A percentile compares a stretch with the other conserved stretches of the same genome.
Evolutionary conservation across 2,113 vertebrate genomes (phyloP).

Genomic region (Rhea americana): DNA sequence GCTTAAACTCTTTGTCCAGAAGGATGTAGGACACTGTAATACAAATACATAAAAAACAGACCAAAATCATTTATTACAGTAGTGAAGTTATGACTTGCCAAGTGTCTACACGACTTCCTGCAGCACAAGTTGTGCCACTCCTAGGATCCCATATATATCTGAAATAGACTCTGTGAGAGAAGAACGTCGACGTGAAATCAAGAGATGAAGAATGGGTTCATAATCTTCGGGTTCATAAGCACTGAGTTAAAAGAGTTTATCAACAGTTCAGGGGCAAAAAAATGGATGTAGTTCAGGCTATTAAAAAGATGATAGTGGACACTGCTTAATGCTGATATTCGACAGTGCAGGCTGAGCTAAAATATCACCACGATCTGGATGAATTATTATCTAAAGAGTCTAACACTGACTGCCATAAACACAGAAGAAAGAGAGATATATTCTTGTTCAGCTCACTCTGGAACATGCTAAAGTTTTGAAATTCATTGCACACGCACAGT

Average conservation of each 20-base stretch:
- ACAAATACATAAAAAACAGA: not conserved
- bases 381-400: not conserved
- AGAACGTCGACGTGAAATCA: not conserved
- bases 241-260: not conserved
- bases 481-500: rapidly evolving
- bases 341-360: not conserved
- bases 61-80: not conserved
- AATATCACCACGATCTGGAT: not conserved
- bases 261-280: not conserved
- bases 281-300: not conserved
- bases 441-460: not conserved
- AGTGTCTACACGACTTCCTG: not conserved
- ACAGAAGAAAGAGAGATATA: not conserved
- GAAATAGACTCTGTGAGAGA: not conserved
- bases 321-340: not conserved
- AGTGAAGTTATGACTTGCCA: not conserved
- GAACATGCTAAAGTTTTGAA: not conserved
- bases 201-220: not conserved
- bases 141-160: not conserved
- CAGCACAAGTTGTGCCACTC: not conserved
- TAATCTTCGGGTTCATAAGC: not conserved
- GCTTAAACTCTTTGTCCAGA: not conserved
- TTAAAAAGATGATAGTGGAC: not conserved
- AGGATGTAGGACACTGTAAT: not conserved
- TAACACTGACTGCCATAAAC: not conserved